A percentile compares a stretch with the other conserved stretches of the same genome.
Evolutionary conservation across 2,113 vertebrate species (phyloP).

Genomic region (Microcebus lehilahytsara): DNA sequence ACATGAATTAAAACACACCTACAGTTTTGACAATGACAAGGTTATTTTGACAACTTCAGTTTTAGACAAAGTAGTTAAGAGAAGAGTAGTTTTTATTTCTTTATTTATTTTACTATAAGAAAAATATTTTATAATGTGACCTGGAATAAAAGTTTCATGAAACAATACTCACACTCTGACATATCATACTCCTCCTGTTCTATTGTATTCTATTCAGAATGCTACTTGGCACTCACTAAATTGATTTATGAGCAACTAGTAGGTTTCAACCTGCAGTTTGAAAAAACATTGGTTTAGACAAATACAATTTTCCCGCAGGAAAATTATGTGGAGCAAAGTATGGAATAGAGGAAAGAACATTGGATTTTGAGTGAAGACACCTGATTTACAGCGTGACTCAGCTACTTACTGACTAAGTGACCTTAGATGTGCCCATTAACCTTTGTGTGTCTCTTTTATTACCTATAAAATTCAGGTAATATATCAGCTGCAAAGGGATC

Average conservation of each 20-base stretch:
- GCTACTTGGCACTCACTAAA: not conserved
- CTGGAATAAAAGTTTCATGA: not conserved
- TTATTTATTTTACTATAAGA: not conserved
- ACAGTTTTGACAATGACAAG: not conserved
- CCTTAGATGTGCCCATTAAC: conserved; percentile 39
- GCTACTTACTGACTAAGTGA: not conserved
- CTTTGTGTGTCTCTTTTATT: conserved; percentile 44
- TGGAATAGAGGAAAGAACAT: not conserved
- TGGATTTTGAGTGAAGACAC: not conserved
- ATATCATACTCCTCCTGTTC: not conserved
- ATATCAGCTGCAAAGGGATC: conserved; percentile 23
- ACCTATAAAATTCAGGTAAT: conserved; percentile 57
- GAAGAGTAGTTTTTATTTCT: not conserved
- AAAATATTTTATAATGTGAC: not conserved
- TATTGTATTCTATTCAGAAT: not conserved
- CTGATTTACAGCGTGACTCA: not conserved
- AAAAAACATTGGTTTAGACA: not conserved
- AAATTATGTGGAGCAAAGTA: not conserved
- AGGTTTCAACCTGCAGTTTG: not conserved
- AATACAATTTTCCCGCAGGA: conserved; percentile 1
- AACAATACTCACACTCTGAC: not conserved
- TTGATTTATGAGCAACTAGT: not conserved
- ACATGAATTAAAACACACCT: not conserved
- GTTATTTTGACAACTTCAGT: not conserved
- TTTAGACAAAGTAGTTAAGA: not conserved